phyloP scores from a whole-genome alignment of 2,888 invertebrate genomes.

The Argynnis bischoffii region DNA sequence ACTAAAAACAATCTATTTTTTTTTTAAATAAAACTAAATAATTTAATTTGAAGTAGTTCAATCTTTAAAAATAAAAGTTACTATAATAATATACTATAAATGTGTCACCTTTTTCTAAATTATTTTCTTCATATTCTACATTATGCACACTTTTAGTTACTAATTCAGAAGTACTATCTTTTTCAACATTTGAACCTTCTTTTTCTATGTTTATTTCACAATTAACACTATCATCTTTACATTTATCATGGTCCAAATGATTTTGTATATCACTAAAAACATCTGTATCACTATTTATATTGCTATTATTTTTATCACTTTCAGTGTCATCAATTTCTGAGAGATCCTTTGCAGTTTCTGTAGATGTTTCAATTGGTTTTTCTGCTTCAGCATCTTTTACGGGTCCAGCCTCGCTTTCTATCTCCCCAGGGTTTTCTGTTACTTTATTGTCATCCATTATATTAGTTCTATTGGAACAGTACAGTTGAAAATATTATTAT shows the following conservation, averaged over 20 bases:
- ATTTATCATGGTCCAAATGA: constrained; percentile 60
- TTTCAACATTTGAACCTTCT: background rate
- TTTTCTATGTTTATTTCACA: constrained; percentile 43
- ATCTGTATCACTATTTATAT: constrained; percentile 42
- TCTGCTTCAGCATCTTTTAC: constrained; percentile 18
- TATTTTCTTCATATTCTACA: background rate
- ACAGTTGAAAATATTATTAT: constrained; percentile 45
- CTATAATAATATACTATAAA: too few relatives aligned
- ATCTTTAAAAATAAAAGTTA: too few relatives aligned
- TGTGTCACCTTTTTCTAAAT: background rate
- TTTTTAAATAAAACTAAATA: too few relatives aligned
- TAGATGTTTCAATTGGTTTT: constrained; percentile 19
- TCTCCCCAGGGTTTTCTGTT: constrained; percentile 51
- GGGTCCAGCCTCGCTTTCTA: constrained; percentile 42
- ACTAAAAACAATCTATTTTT: too few relatives aligned
- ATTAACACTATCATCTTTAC: constrained; percentile 51
- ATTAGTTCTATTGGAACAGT: constrained; percentile 55
- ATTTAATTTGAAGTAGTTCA: too few relatives aligned
- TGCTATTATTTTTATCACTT: constrained; percentile 44
- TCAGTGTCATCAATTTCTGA: constrained; percentile 40
- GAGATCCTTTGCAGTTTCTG: constrained; percentile 30
- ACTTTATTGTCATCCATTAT: constrained; percentile 71
- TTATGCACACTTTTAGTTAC: constrained; percentile 10
- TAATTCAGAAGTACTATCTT: constrained; percentile 4
- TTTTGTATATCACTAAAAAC: constrained; percentile 55